phyloP scores from a whole-genome alignment of 2,797 vertebrate species.

The Parauchenoglanis ngamensis region DNA sequence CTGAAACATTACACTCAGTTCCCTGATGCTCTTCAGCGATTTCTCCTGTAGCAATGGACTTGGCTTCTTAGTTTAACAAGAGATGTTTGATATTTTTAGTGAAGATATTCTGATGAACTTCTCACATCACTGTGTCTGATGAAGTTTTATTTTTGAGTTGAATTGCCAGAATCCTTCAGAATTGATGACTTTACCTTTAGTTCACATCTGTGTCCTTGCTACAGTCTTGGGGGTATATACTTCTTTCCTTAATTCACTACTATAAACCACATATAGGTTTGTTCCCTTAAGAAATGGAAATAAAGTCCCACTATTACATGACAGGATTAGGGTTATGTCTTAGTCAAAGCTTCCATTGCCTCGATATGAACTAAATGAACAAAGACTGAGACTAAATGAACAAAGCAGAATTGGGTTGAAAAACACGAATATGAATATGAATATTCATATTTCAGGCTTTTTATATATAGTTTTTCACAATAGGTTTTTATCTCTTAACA shows the following conservation, averaged over 20 bases:
- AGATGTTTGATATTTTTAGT: conserved; percentile 13
- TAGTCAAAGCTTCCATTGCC: conserved; percentile 17
- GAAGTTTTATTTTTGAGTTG: conserved; percentile 23
- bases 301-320: conserved; percentile 11
- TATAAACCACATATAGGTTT: conserved; percentile 34
- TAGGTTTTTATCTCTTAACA: conserved; percentile 28
- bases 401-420: background rate
- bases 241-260: conserved; percentile 25
- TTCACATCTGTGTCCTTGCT: conserved; percentile 36
- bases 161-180: conserved; percentile 5
- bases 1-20: conserved; percentile 32
- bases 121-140: background rate
- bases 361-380: conserved; percentile 18
- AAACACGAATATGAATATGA: background rate
- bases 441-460: background rate
- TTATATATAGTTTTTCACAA: conserved; percentile 12
- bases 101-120: conserved; percentile 24
- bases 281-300: conserved; percentile 24
- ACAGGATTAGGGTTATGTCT: conserved; percentile 28
- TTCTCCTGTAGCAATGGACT: conserved; percentile 8
- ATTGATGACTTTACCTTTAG: background rate
- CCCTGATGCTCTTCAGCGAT: background rate
- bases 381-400: conserved; percentile 18
- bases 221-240: background rate
- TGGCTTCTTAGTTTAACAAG: conserved; percentile 23